Evolutionary conservation across 2,888 invertebrate species (phyloP).

Genomic region (Lochmaea crataegi): DNA sequence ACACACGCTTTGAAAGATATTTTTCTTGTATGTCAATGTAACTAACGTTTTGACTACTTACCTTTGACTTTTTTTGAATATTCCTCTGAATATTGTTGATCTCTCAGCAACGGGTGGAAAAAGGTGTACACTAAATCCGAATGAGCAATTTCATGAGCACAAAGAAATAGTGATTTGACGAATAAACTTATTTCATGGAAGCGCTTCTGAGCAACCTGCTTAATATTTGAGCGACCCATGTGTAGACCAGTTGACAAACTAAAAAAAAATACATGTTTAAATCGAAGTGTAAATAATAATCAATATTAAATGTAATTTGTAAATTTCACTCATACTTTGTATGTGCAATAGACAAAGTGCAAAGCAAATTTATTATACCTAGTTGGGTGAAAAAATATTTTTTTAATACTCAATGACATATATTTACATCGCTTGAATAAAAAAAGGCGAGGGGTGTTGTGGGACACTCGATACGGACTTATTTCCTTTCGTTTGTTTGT

Average conservation of each 20-base stretch:
- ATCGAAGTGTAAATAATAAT: not conserved
- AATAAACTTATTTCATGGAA: constrained; percentile 90
- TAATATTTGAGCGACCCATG: constrained; percentile 93
- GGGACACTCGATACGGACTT: too few species aligned
- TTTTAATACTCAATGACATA: too few species aligned
- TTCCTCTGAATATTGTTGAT: constrained; percentile 91
- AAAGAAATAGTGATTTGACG: constrained; percentile 84
- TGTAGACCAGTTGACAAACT: constrained; percentile 81
- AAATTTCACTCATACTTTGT: too few species aligned
- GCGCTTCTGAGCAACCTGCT: constrained; percentile 94
- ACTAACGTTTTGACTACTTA: constrained; percentile 56
- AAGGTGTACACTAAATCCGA: constrained; percentile 98
- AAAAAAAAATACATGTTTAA: constrained; percentile 49
- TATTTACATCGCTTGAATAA: too few species aligned
- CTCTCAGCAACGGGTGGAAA: constrained; percentile 94
- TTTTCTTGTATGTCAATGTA: constrained; percentile 42
- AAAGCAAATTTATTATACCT: too few species aligned
- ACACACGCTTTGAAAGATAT: too few species aligned
- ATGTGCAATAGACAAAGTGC: too few species aligned
- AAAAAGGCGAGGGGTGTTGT: too few species aligned
- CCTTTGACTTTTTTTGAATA: constrained; percentile 83
- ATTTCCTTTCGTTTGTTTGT: too few species aligned
- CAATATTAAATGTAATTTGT: not conserved
- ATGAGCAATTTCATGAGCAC: constrained; percentile 95
- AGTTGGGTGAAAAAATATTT: too few species aligned